phyloP scores from a whole-genome alignment of 2,888 invertebrate genomes.

The Noctua comes region DNA sequence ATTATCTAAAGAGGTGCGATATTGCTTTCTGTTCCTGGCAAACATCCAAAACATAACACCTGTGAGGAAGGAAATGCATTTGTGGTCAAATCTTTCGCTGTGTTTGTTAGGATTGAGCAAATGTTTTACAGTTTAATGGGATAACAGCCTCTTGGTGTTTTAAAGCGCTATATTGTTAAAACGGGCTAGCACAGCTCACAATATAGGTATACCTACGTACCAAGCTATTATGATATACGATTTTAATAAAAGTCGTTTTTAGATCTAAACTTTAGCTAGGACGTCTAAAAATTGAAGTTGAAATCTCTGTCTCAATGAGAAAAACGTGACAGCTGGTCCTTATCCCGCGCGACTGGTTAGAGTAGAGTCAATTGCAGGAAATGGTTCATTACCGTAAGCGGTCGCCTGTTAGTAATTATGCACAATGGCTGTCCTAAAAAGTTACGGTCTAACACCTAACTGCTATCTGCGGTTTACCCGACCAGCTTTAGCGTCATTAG shows the following conservation, averaged over 20 bases:
- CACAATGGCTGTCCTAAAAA: constrained; percentile 52
- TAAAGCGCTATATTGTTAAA: constrained; percentile 5
- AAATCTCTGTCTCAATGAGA: constrained; percentile 1
- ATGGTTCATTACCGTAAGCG: constrained; percentile 56
- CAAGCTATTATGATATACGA: background rate
- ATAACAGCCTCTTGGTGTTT: constrained; percentile 6
- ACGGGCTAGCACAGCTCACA: background rate
- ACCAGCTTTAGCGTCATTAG: constrained; percentile 39
- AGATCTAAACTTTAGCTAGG: background rate
- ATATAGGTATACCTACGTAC: background rate
- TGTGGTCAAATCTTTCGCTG: constrained; percentile 54
- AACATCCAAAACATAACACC: constrained; percentile 68
- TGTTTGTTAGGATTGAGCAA: constrained; percentile 32
- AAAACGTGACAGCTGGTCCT: constrained; percentile 19
- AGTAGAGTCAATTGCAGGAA: constrained; percentile 52
- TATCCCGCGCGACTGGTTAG: constrained; percentile 22
- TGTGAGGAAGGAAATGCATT: constrained; percentile 64
- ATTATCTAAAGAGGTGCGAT: constrained; percentile 69
- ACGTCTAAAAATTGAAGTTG: constrained; percentile 2
- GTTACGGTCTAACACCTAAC: constrained; percentile 47
- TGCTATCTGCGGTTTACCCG: constrained; percentile 41
- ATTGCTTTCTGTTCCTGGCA: constrained; percentile 71
- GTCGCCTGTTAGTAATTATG: constrained; percentile 50
- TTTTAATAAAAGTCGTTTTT: background rate
- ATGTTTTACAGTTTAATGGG: constrained; percentile 31